Evolutionary conservation across 2,113 vertebrate genomes (phyloP).

Genomic region (Hypomesus transpacificus): DNA sequence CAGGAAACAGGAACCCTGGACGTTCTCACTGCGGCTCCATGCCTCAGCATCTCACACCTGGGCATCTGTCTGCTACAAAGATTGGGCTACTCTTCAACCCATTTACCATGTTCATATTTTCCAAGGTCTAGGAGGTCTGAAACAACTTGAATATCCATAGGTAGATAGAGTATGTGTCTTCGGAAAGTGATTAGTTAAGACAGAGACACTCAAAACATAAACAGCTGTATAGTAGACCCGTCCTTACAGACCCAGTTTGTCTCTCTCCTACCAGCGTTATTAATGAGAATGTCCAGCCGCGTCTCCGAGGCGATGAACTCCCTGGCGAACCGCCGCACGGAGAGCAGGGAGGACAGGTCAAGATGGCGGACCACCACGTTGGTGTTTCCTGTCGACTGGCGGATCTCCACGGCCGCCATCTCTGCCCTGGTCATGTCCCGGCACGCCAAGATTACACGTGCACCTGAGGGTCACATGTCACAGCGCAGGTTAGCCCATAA

Average conservation of each 20-base stretch:
- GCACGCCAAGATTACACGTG: conserved; percentile 74
- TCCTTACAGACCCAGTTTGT: too few species aligned
- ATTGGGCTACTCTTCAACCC: too few species aligned
- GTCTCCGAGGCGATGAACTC: conserved; percentile 65
- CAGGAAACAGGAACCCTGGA: conserved; percentile 8
- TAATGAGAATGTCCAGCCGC: conserved; percentile 71
- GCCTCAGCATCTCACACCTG: too few species aligned
- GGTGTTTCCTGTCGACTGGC: conserved; percentile 58
- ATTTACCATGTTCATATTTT: too few species aligned
- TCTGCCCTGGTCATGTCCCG: conserved; percentile 63
- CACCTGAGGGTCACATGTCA: conserved; percentile 28
- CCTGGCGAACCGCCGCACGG: conserved; percentile 62
- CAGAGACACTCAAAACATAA: too few species aligned
- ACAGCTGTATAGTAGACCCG: too few species aligned
- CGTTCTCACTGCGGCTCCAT: too few species aligned
- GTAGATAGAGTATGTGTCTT: too few species aligned
- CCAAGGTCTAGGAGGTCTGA: too few species aligned
- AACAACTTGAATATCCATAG: too few species aligned
- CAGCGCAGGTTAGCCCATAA: background rate
- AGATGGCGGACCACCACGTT: conserved; percentile 69
- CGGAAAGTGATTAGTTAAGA: too few species aligned
- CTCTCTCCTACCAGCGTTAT: conserved; percentile 67
- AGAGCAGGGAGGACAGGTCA: conserved; percentile 64
- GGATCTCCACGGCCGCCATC: conserved; percentile 54
- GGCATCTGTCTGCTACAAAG: too few species aligned